Base-by-base conservation (phyloP, 1,140 invertebrate genomes). In the Anastrepha obliqua region DNA sequence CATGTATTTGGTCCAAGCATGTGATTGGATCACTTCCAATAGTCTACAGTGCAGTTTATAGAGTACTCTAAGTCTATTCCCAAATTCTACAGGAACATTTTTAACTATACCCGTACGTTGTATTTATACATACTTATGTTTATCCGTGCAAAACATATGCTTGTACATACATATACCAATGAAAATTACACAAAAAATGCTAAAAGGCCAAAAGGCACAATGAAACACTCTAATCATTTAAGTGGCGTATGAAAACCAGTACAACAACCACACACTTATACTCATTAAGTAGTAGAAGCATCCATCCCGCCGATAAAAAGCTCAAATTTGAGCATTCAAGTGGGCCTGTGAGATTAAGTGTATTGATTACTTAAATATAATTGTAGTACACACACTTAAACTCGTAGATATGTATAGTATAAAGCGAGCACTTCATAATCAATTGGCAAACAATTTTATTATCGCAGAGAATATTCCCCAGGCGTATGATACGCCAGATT, bases 261-360 rank as follows among this genome's bases (percentile, higher is more conserved):
- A 13, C 47, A 81, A 29, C 29, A 51, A 3, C 4, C 44, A 58
- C 11, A 29, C 8, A 81, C 9, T 2, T 44, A 15, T 70, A 8
- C 3, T 13, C 47, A 81, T 81, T 55, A 55, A 55, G 47, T 20
- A 13, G 74, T n/a, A 44, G 15, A 51, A 81, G 44, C 47, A 13
- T 81, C 47, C 47, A 13, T 81, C 47, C 47, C 13, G 20, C 47
- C 9, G 74, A 81, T 81, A 81, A 81, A 81, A 81, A 9, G 17
- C 3, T 81, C n/a, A 81, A 55, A 81, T 55, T 81, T 39, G 44
- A 74, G 13, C 42, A 44, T 5, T 74, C 42, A 44, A 74, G 67
- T 74, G 67, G 9, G 67, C 67, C 39, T 74, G 67, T 17, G 67
- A 74, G 44, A 74, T 74, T 81, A 81, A 81, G 74, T 81, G 74